phyloP scores from a whole-genome alignment of 1,140 invertebrate species.

The Atopsyche davidsoni region DNA sequence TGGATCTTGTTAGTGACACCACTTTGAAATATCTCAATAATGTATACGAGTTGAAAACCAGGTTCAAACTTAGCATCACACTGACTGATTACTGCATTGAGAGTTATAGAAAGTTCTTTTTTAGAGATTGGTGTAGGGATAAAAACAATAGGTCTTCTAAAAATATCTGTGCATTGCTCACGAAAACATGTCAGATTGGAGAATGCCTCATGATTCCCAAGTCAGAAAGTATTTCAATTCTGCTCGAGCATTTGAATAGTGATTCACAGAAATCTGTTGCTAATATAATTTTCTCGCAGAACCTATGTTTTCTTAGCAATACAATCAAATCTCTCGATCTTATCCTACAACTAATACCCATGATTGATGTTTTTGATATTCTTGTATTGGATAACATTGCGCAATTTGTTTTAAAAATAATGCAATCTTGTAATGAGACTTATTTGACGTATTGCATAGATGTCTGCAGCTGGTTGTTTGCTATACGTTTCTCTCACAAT shows the following conservation, averaged over 20 bases:
- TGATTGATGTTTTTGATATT: conserved; percentile 9
- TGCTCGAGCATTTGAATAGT: conserved; percentile 9
- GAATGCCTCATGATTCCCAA: conserved; percentile 17
- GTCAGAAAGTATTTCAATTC: conserved; percentile 14
- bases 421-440: conserved; percentile 13
- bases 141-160: conserved; percentile 5
- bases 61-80: conserved; percentile 20
- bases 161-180: conserved; percentile 5
- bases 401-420: background rate
- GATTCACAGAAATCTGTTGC: conserved; percentile 6
- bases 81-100: conserved; percentile 20
- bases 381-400: conserved; percentile 16
- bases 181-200: conserved; percentile 13
- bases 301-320: conserved; percentile 14
- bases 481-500: conserved; percentile 24
- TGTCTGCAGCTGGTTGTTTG: conserved; percentile 25
- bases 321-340: conserved; percentile 19
- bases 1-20: conserved; percentile 1
- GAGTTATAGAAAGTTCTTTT: conserved; percentile 18
- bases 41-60: conserved; percentile 25
- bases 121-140: conserved; percentile 22
- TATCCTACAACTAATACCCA: conserved; percentile 19
- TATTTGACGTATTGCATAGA: conserved; percentile 20
- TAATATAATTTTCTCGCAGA: conserved; percentile 13
- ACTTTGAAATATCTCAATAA: conserved; percentile 15